Conservation (phyloP, 2,113 vertebrate species). For the Deroptyus accipitrinus region DNA sequence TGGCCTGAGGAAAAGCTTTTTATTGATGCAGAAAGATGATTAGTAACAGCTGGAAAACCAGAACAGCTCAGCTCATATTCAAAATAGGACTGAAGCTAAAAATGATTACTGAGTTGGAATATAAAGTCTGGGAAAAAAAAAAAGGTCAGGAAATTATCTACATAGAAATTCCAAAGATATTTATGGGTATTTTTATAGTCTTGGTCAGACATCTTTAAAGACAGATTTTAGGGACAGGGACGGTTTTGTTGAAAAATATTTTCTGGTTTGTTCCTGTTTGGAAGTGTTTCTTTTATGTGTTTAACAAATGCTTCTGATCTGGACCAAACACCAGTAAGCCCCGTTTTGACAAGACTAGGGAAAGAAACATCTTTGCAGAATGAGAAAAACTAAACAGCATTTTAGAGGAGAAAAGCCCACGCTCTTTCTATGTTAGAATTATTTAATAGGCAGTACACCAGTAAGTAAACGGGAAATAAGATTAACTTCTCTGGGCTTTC, state of each 20-base stretch:
- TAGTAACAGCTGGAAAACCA: constrained; percentile 28
- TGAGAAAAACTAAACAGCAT: neutral
- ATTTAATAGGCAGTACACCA: neutral
- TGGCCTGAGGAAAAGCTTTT: constrained; percentile 6
- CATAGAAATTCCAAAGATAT: neutral
- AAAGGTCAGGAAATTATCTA: neutral
- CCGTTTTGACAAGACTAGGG: neutral
- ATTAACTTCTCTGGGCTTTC: neutral
- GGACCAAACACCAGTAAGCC: neutral
- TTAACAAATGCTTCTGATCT: neutral
- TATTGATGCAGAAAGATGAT: neutral
- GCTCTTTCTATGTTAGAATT: neutral
- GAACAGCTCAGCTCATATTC: neutral
- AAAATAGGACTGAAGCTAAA: neutral
- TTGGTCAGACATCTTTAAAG: neutral
- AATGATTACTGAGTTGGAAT: neutral
- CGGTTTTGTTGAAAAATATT: neutral
- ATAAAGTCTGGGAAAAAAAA: neutral
- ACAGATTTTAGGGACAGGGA: neutral
- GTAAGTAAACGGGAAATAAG: neutral
- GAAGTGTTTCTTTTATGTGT: neutral
- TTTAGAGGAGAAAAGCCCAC: neutral
- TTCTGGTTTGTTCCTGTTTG: neutral
- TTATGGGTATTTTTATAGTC: neutral
- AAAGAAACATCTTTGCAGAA: neutral